phyloP scores from a whole-genome alignment of 2,113 vertebrate species.

The Tetrao urogallus region DNA sequence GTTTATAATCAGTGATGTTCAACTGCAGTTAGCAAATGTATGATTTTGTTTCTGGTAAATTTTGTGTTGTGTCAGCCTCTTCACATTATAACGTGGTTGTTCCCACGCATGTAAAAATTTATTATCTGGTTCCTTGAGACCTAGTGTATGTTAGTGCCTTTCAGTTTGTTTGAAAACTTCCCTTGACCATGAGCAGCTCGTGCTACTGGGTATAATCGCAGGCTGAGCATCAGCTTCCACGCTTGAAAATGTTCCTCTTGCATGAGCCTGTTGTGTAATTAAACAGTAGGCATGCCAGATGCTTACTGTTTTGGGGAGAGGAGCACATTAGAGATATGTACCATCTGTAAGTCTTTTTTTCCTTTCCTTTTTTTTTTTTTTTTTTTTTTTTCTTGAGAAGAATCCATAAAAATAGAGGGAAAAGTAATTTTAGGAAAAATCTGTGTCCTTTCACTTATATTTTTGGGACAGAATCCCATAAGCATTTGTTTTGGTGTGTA shows the following conservation, averaged over 20 bases:
- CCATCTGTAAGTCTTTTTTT: constrained; percentile 43
- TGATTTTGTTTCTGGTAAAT: not conserved
- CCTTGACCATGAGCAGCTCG: not conserved
- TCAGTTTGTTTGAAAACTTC: not conserved
- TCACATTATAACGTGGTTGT: not conserved
- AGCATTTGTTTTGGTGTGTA: not conserved
- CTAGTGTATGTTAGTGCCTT: not conserved
- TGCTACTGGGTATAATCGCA: not conserved
- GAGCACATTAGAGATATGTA: not conserved
- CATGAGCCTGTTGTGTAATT: constrained; percentile 29
- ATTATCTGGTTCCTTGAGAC: not conserved
- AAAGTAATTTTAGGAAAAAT: not conserved
- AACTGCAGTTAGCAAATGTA: not conserved
- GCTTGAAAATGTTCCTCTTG: constrained; percentile 27
- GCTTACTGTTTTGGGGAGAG: constrained; percentile 39
- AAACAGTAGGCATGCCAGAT: constrained; percentile 46
- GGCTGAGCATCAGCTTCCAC: constrained; percentile 2
- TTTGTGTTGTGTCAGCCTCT: not conserved
- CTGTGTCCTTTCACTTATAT: not conserved
- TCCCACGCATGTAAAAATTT: not conserved
- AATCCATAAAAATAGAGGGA: not conserved
- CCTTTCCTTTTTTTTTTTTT: too few species aligned
- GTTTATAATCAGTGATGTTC: not conserved
- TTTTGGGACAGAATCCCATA: not conserved
- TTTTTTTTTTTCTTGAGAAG: not conserved